Base-by-base conservation (phyloP, 1,140 invertebrate genomes). In the Drosophila kanapiae region DNA sequence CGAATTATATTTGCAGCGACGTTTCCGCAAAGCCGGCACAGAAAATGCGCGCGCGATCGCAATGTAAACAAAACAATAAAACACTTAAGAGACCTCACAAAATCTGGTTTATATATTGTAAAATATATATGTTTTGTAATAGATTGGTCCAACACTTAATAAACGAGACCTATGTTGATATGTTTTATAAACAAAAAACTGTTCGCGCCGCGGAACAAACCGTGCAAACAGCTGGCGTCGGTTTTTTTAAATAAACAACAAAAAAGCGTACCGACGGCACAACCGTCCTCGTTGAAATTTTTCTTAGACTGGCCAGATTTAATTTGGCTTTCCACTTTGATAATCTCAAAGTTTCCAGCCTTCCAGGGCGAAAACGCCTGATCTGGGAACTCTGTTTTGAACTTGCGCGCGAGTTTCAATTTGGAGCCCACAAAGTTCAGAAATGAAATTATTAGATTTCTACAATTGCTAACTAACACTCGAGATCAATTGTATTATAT, bases 11-110 rank as follows among this genome's bases (percentile, higher is more conserved):
- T 35, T n/a, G 11, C 49, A 56, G 9, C 59, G 45, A n/a, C 23
- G 68, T 49, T 56, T 67, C 58, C 37, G 31, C 61, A 48, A 43
- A 37, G n/a, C 74, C 75, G 75, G 72, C 75, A 77, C 71, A 48
- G 48, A 53, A 51, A 53, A 51, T 1, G 49, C 27, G 45, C 71
- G 71, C 71, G 71, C 72, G 61, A 54, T 42, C 37, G 2, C 31
- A 42, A 37, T 42, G 72, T 77, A 77, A 77, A 77, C 74, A 77
- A 63, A 43, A 33, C 38, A 38, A 16, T 18, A 59, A 49, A 53
- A 75, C 71, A 74, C 64, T 31, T 31, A 9, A 18, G 51, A 67
- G 51, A 67, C 3, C 7, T 10, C 13, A 8, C 31, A 35, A 35
- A 35, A 35, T 14, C 57, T 62, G 18, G 9, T 23, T 3, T 16